These are phyloP conservation scores for Arothron firmamentum DNA, from an alignment of 2,113 vertebrate genomes.

Conservation along the genomic window DNA sequence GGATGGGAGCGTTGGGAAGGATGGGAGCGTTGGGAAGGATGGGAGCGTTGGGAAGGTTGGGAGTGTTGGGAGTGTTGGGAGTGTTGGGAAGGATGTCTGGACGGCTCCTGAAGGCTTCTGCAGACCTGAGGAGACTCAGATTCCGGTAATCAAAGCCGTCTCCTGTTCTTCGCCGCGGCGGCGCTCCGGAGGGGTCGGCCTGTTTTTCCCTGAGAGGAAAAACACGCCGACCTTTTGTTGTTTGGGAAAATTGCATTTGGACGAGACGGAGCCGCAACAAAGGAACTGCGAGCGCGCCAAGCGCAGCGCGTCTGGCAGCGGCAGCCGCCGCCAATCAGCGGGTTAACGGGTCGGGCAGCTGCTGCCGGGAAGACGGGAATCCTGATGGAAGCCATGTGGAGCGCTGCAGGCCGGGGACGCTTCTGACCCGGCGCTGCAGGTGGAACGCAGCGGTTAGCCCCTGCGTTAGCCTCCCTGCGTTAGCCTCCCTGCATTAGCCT, in stretches of 20 bases:
- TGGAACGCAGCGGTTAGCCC: too few relatives aligned
- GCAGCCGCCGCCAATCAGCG: constrained; percentile 17
- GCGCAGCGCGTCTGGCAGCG: constrained; percentile 28
- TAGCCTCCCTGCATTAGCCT: too few relatives aligned
- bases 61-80: too few relatives aligned
- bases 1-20: too few relatives aligned
- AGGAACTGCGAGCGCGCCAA: constrained; percentile 24
- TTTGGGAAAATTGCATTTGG: constrained; percentile 45
- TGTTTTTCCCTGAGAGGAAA: constrained; percentile 29
- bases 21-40: too few relatives aligned
- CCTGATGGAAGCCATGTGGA: constrained; percentile 9
- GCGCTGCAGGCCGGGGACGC: too few relatives aligned
- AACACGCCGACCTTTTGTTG: constrained; percentile 26
- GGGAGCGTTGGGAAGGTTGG: background rate
- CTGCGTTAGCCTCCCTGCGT: too few relatives aligned
- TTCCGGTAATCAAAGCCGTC: constrained; percentile 43
- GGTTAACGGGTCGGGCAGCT: constrained; percentile 19
- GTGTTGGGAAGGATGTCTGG: too few relatives aligned
- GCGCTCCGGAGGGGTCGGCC: constrained; percentile 40
- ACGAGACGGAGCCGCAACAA: constrained; percentile 36
- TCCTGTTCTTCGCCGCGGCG: constrained; percentile 37
- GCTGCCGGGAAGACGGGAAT: constrained; percentile 2
- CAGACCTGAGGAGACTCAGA: background rate
- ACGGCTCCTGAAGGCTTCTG: too few relatives aligned
- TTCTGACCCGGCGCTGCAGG: too few relatives aligned